phyloP scores from a whole-genome alignment of 1,140 invertebrate species.

The Drosophila pachea region DNA sequence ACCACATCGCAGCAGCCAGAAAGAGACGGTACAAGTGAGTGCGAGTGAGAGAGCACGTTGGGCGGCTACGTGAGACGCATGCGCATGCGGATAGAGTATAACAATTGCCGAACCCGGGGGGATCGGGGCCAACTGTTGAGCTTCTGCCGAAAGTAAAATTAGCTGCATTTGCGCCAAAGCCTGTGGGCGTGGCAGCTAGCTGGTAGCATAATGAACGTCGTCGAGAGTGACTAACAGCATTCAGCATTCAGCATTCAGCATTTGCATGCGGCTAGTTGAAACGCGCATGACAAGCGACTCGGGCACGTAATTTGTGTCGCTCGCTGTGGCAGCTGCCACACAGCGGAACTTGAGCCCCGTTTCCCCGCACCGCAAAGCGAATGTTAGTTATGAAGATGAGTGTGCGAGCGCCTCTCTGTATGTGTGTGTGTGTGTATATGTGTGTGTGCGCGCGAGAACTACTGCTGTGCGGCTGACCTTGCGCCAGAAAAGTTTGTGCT shows the following conservation, averaged over 20 bases:
- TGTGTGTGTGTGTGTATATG: constrained; percentile 5
- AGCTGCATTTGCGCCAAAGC: constrained; percentile 1
- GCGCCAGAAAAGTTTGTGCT: constrained; percentile 51
- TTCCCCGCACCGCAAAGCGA: constrained; percentile 29
- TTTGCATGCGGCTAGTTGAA: constrained; percentile 61
- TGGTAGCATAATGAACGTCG: constrained; percentile 25
- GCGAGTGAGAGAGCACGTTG: not conserved
- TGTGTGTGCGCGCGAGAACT: constrained; percentile 33
- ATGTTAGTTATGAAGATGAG: constrained; percentile 47
- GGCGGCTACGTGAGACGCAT: constrained; percentile 64
- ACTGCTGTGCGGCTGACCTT: constrained; percentile 53
- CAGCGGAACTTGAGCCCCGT: constrained; percentile 33
- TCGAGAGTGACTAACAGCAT: constrained; percentile 30
- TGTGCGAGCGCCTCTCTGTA: no score
- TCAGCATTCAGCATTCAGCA: constrained; percentile 6
- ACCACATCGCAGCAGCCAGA: constrained; percentile 37
- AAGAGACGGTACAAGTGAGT: not conserved
- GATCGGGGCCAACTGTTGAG: not conserved
- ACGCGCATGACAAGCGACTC: constrained; percentile 47
- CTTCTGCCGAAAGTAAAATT: constrained; percentile 63
- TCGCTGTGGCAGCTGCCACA: constrained; percentile 15
- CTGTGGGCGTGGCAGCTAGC: constrained; percentile 14
- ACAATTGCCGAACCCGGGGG: constrained; percentile 5
- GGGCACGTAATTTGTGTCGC: constrained; percentile 68
- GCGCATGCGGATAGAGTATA: constrained; percentile 37